Base-by-base conservation (phyloP, 2,888 invertebrate species). In the Pristionchus maxplancki region DNA sequence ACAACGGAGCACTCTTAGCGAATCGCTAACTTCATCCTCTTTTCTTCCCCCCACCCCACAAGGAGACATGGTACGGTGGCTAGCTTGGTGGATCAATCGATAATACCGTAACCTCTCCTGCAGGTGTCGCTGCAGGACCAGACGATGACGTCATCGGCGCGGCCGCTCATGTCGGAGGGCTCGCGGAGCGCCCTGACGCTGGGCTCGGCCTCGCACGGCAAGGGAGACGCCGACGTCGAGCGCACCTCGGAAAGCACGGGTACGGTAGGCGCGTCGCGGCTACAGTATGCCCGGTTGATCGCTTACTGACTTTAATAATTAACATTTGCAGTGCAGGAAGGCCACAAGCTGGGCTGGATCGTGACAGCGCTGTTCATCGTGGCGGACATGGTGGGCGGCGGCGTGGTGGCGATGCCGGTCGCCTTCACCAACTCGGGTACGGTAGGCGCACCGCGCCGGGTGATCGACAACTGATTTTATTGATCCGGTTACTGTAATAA, bases 371-470 rank as follows among this genome's bases (percentile, higher is more conserved):
- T 93, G 31, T 92, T 92, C 89, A 92, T 92, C 86, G 92, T 94
- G n/a, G 94, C 94, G 74, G 94, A 94, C 88, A 94, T 94, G 92
- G 94, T 94, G 24, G 94, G 94, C 37, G 94, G 94, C n/a, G 94
- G 94, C 40, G 93, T 94, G n/a, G 94, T 94, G 8, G 93, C 93
- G 11, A 92, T 94, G 91, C 94, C 94, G 5, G 92, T 93, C 64
- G 94, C 94, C 31, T 91, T 94, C 89, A 90, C 93, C 74, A 90
- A 91, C 31, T 92, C 93, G 37, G 93, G 93, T 90, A 74, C 87
- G 67, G 87, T 87, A 83, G 40, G 67, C 15, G 5, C 2, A 8
- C 17, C 13, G 50, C 2, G 15, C 28, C 67, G 13, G 31, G n/a
- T 4, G 50, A 50, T 24, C 74, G 40, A 34, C 24, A 20, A 74